Conservation (phyloP, 1,140 invertebrate genomes). For the Drosophila tsacasi region DNA sequence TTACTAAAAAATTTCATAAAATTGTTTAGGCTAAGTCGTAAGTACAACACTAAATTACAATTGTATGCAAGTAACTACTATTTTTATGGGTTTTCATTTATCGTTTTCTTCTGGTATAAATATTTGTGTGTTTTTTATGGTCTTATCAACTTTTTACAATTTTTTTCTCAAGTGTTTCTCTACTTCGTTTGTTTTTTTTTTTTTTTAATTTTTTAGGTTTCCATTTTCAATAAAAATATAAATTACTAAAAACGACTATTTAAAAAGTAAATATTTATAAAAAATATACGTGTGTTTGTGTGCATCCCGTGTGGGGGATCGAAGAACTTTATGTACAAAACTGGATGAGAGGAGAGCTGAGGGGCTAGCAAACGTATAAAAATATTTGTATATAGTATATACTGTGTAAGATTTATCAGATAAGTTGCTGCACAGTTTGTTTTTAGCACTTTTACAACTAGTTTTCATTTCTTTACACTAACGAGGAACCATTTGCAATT, state of each 20-base stretch:
- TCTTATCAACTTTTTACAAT: conserved; percentile 76
- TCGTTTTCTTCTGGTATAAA: conserved; percentile 64
- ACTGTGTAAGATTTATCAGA: conserved; percentile 38
- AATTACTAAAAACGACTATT: conserved; percentile 84
- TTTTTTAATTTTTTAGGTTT: conserved; percentile 60
- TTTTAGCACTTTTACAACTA: conserved; percentile 79
- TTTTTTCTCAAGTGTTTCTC: conserved; percentile 44
- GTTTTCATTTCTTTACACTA: conserved; percentile 71
- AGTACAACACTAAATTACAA: conserved; percentile 84
- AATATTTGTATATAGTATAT: conserved; percentile 46
- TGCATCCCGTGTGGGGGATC: conserved; percentile 24
- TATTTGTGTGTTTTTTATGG: conserved; percentile 48
- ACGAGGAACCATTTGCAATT: conserved; percentile 83
- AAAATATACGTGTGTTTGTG: conserved; percentile 58
- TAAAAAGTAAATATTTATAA: conserved; percentile 84
- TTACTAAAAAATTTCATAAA: conserved; percentile 84
- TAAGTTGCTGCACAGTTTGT: conserved; percentile 49
- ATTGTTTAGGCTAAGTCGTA: conserved; percentile 80
- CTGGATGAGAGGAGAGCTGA: conserved; percentile 38
- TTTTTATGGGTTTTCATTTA: conserved; percentile 50
- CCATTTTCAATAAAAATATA: conserved; percentile 79
- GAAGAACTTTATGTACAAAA: conserved; percentile 44
- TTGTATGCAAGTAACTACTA: conserved; percentile 81
- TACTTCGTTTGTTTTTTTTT: conserved; percentile 30
- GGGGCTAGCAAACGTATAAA: conserved; percentile 66